Evolutionary conservation across 92 coral and sea anemone genomes (phyloP).

Genomic region (Bergia puertoricense): DNA sequence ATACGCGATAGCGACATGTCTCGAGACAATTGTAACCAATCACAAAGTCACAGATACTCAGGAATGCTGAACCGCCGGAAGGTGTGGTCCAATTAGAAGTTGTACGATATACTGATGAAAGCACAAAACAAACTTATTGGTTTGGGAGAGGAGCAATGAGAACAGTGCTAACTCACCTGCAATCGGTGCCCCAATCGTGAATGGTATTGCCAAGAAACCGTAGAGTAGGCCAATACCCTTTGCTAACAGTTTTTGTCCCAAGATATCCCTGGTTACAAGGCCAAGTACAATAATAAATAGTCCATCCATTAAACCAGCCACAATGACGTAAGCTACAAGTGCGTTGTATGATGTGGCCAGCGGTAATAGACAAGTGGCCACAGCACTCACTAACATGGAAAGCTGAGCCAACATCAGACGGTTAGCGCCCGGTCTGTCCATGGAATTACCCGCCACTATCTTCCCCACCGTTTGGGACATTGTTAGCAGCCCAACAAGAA

Average conservation of each 20-base stretch:
- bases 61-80: too few relatives aligned
- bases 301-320: constrained; percentile 88
- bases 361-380: constrained; percentile 81
- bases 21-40: too few relatives aligned
- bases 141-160: too few relatives aligned
- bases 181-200: constrained; percentile 89
- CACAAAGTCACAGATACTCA: too few relatives aligned
- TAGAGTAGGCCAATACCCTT: constrained; percentile 82
- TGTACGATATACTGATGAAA: neutral
- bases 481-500: constrained; percentile 80
- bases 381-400: constrained; percentile 72
- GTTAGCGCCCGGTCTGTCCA: constrained; percentile 67
- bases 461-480: constrained; percentile 86
- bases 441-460: constrained; percentile 73
- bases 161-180: constrained; percentile 68
- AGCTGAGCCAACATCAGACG: constrained; percentile 72
- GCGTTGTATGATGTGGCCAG: constrained; percentile 78
- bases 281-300: constrained; percentile 72
- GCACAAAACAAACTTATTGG: neutral
- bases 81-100: too few relatives aligned
- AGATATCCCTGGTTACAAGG: constrained; percentile 85
- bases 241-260: constrained; percentile 82
- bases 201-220: constrained; percentile 80
- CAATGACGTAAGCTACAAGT: constrained; percentile 78
- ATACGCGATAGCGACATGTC: too few relatives aligned